Base-by-base conservation (phyloP, 2,888 invertebrate genomes). In the Fissipunctia ypsillon region DNA sequence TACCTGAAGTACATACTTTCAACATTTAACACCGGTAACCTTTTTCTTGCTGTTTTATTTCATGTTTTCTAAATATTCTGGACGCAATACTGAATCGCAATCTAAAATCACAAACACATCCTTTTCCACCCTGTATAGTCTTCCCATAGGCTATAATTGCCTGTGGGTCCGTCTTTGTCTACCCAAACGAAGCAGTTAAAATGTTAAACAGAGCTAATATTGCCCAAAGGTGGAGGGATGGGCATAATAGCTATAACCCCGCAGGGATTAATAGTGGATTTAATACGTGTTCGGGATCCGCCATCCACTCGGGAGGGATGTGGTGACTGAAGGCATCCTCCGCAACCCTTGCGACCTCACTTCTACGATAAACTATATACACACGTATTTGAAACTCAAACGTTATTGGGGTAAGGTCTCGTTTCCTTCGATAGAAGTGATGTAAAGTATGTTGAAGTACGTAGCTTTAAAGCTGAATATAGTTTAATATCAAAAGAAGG, bases 121-220 rank as follows among this genome's bases (percentile, higher is more conserved):
- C 16, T 48, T 74, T 68, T 9, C 6, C 35, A 14, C 7, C 22
- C 48, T 43, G 59, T 52, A 74, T 80, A 80, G 61, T 61, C 41
- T 66, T 56, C 14, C 25, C 43, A 60, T 78, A 65, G 41, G 6
- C 68, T 35, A 54, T 63, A 63, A 75, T 74, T 67, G 59, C 66
- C 54, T 41, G 12, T n/a, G 60, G 57, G 66, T 48, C 70, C 38
- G 25, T 73, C 75, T 65, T 67, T 60, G 69, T 68, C 73, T 70
- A 52, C 66, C 54, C 72, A 65, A 76, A 71, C 68, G 28, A 63
- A 69, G 59, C 70, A 71, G 78, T 84, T 84, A 84, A 76, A 81
- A 86, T 81, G 85, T 86, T 85, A 86, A 86, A 81, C 81, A 80
- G 84, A 73, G 71, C 64, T 81, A 84, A 84, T 87, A 80, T 79